These are phyloP conservation scores for Oscheius onirici DNA, from an alignment of 2,888 invertebrate species.

Conservation along the genomic window DNA sequence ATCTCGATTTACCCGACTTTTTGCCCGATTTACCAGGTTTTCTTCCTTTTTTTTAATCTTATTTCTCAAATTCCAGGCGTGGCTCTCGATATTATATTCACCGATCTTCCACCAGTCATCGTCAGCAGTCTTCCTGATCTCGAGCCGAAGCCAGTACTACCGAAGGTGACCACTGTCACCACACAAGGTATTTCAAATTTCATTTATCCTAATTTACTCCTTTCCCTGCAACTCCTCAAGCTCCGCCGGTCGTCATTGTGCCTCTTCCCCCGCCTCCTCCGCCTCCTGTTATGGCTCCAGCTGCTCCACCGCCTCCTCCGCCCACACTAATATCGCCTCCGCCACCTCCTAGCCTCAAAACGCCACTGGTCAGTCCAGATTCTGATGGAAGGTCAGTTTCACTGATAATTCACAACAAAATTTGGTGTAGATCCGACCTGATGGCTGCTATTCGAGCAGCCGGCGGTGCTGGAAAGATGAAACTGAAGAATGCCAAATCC, in stretches of 20 bases:
- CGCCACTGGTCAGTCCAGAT: constrained; percentile 18
- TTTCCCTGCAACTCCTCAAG: neutral
- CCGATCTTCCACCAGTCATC: constrained; percentile 4
- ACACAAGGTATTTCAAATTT: neutral
- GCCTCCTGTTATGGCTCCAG: constrained; percentile 1
- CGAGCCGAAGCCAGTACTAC: neutral
- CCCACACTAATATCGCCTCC: constrained; percentile 12
- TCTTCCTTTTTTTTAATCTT: neutral
- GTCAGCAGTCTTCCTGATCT: constrained; percentile 8
- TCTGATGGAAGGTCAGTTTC: constrained; percentile 15
- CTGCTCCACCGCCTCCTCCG: constrained; percentile 34
- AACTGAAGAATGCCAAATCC: constrained; percentile 32
- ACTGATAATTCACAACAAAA: neutral
- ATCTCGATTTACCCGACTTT: constrained; percentile 46
- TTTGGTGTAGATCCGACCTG: constrained; percentile 39
- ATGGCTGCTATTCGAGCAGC: constrained; percentile 57
- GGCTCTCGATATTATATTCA: constrained; percentile 33
- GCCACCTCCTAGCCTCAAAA: neutral
- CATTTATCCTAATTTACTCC: neutral
- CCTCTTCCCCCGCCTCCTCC: constrained; percentile 26
- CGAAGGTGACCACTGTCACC: neutral
- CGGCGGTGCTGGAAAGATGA: constrained; percentile 51
- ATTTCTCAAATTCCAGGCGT: constrained; percentile 23
- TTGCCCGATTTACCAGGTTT: constrained; percentile 50
- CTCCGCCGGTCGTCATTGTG: neutral